Evolutionary conservation across 2,113 vertebrate genomes (phyloP), one percentile per base, ranked within the genome.

Genomic region (Pseudonaja textilis): DNA sequence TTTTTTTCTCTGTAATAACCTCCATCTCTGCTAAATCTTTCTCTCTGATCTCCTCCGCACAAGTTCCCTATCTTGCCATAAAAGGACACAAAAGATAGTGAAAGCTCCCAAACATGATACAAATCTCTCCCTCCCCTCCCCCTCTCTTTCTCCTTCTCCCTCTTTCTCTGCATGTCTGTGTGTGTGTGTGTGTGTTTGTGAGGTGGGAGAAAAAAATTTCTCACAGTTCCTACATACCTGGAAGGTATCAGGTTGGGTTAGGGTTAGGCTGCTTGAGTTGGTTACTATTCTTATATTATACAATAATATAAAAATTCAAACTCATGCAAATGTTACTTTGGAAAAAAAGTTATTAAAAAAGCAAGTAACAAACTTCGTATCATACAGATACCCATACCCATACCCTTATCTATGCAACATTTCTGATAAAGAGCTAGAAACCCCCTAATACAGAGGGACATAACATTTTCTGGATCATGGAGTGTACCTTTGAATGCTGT

Each of bases 21-120:
- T 54, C n/a, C 23, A 86, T 90, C 52, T 50, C 81, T 93, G 45
- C 89, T 61, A 54, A 93, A 90, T 25, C 61, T n/a, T 89, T 87
- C 89, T 50, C n/a, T 87, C 89, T 87, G 92, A 86, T 90, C 81
- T 47, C 55, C 88, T 86, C n/a, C 42, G 87, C 85, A 57, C 55
- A 85, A 14, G 74, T 90, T 59, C 26, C 88, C 11, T 59, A 45
- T 22, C 7, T 59, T 16, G 52, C 45, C 88, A 86, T 39, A 86
- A 93, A 61, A 85, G 3, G 47, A 69, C 59, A 88, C 34, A 69
- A 59, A 93, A 61, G 55, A 2, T 25, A n/a, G 26, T 18, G n/a
- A 81, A 20, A 23, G 18, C 22, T 25, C 18, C 87, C 23, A 74
- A 50, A 85, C 50, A 81, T 20, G 45, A 61, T 29, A 39, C 6